phyloP scores from a whole-genome alignment of 2,888 invertebrate genomes.

The Pterobdella sp. region DNA sequence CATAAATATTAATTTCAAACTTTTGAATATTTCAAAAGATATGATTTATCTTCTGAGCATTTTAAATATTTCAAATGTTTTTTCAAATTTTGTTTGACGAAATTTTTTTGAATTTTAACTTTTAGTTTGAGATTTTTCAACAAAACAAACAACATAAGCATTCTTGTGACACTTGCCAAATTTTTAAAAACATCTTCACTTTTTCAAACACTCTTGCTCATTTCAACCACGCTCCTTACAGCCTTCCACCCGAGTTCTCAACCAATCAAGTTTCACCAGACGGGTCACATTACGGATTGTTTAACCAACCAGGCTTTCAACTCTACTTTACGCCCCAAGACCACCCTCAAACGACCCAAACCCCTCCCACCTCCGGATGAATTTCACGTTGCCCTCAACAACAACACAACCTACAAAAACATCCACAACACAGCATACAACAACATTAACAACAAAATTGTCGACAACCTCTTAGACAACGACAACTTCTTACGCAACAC shows the following conservation, averaged over 20 bases:
- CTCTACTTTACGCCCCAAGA: not conserved
- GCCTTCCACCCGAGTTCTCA: not conserved
- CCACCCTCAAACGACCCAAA: not conserved
- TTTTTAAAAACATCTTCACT: too few species aligned
- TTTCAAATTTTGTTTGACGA: too few species aligned
- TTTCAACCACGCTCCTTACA: too few species aligned
- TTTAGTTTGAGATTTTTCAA: too few species aligned
- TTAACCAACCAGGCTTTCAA: conserved; percentile 5
- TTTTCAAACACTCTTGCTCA: too few species aligned
- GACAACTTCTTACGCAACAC: not conserved
- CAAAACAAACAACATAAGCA: too few species aligned
- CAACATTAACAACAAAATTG: not conserved
- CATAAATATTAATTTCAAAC: too few species aligned
- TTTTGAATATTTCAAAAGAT: too few species aligned
- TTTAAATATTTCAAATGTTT: too few species aligned
- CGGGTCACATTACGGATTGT: not conserved
- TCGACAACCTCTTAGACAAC: not conserved
- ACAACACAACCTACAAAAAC: not conserved
- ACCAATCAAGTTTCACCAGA: not conserved
- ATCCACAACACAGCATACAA: not conserved
- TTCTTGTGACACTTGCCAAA: too few species aligned
- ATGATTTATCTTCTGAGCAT: too few species aligned
- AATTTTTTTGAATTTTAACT: too few species aligned
- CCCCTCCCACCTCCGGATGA: not conserved
- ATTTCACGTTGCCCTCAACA: not conserved